Percentiles rank a stretch among this genome's conserved stretches.
Conservation (phyloP, 1,140 invertebrate genomes). For the Coptotermes formosanus region DNA sequence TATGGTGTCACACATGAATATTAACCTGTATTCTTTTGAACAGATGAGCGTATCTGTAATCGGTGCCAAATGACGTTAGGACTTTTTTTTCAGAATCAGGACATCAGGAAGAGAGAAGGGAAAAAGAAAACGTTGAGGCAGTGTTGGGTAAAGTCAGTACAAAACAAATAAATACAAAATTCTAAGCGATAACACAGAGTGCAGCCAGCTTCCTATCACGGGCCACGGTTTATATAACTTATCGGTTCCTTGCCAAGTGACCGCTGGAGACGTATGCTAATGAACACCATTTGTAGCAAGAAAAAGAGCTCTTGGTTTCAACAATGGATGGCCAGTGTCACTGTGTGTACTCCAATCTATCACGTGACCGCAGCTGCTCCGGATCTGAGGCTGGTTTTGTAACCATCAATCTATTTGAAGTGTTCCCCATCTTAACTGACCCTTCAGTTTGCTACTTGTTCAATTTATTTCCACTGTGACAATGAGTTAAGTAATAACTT, state of each 20-base stretch:
- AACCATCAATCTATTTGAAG: conserved; percentile 16
- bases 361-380: neutral
- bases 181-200: too few species aligned
- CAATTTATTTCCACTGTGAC: neutral
- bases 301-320: conserved; percentile 3
- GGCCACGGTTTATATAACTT: neutral
- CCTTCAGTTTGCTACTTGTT: neutral
- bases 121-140: too few species aligned
- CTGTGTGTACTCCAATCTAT: neutral
- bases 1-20: too few species aligned
- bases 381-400: neutral
- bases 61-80: too few species aligned
- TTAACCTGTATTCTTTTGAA: too few species aligned
- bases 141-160: too few species aligned
- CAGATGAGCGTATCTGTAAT: too few species aligned
- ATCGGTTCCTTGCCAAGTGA: neutral
- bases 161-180: too few species aligned
- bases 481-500: neutral
- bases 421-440: neutral
- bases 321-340: conserved; percentile 10
- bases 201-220: too few species aligned
- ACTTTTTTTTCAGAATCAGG: too few species aligned
- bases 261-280: conserved; percentile 9
- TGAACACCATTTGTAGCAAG: neutral
- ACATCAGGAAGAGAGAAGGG: too few species aligned